Percentiles rank a stretch among this genome's conserved stretches.
phyloP scores from a whole-genome alignment of 2,888 invertebrate species.

The Cynaeus angustus region DNA sequence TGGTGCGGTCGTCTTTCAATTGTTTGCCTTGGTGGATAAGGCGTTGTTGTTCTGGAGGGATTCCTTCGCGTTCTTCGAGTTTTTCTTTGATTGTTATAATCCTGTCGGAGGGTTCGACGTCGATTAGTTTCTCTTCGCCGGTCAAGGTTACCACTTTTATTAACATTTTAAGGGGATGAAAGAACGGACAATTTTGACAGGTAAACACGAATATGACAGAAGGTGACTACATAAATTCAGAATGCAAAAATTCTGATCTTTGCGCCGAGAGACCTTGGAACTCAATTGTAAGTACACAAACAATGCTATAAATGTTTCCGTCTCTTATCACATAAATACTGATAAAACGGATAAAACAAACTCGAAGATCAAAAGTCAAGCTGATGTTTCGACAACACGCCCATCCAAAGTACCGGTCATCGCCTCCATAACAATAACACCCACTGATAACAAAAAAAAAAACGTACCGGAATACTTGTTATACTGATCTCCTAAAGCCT shows the following conservation, averaged over 20 bases:
- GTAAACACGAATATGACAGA: conserved; percentile 37
- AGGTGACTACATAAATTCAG: not conserved
- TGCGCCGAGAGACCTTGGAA: too few relatives aligned
- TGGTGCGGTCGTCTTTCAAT: conserved; percentile 67
- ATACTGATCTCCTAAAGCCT: conserved; percentile 83
- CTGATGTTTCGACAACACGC: not conserved
- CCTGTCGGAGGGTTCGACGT: conserved; percentile 67
- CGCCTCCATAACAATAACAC: conserved; percentile 11
- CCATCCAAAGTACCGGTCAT: not conserved
- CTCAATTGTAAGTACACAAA: not conserved
- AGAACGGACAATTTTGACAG: conserved; percentile 32
- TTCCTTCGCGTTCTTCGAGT: conserved; percentile 69
- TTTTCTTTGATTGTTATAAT: conserved; percentile 67
- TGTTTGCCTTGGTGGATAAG: conserved; percentile 68
- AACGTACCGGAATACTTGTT: conserved; percentile 78
- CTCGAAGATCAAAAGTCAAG: conserved; percentile 2
- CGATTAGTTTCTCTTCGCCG: conserved; percentile 67
- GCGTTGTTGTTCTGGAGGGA: conserved; percentile 68
- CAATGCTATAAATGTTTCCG: not conserved
- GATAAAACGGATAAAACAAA: conserved; percentile 4
- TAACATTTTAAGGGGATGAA: not conserved
- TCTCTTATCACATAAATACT: not conserved
- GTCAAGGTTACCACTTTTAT: conserved; percentile 68
- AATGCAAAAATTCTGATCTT: too few relatives aligned
- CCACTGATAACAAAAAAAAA: not conserved